Base-by-base conservation (phyloP, 1,140 invertebrate species). In the Drosophila parabipectinata region DNA sequence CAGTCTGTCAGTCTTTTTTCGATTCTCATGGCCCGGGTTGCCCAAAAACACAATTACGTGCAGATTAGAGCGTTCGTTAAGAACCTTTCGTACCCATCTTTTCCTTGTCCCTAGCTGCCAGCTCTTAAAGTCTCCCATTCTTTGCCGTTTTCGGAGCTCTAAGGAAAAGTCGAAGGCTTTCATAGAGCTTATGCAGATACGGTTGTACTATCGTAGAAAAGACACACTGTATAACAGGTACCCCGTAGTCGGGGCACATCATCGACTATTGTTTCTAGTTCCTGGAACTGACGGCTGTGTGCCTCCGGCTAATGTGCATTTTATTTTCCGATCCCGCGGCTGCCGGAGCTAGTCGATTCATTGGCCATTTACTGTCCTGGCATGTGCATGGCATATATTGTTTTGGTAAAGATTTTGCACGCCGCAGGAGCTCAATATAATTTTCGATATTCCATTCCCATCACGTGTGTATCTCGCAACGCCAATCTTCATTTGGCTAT, bases 331-430 rank as follows among this genome's bases (percentile, higher is more conserved):
- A 72, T 75, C 51, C 71, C 62, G 69, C 52, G 69, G 61, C 82
- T 72, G 53, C 30, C 66, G 71, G 59, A 77, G 80, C 75, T 52
- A 79, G 61, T 83, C 69, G 75, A 74, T 83, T 87, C 82, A 63
- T 87, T 85, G 82, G 77, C 78, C 82, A 78, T 78, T 85, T 85
- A 71, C 64, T 34, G 37, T n/a, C 50, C 50, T 50, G 28, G 56
- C 44, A 53, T 77, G 77, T 84, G 52, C 81, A 88, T 88, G 79
- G 83, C 79, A 88, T 88, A 88, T 87, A 88, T 87, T 87, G 79
- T 83, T 79, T 72, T 79, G 62, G 67, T 47, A 76, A 78, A 81
- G 76, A 73, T 76, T 81, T 82, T 71, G 71, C 72, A 62, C 72
- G 72, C 79, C 80, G 50, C 68, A 81, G 76, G 68, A 74, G 82